Base-by-base conservation (phyloP, 2,113 vertebrate genomes). In the Gopherus evgoodei region DNA sequence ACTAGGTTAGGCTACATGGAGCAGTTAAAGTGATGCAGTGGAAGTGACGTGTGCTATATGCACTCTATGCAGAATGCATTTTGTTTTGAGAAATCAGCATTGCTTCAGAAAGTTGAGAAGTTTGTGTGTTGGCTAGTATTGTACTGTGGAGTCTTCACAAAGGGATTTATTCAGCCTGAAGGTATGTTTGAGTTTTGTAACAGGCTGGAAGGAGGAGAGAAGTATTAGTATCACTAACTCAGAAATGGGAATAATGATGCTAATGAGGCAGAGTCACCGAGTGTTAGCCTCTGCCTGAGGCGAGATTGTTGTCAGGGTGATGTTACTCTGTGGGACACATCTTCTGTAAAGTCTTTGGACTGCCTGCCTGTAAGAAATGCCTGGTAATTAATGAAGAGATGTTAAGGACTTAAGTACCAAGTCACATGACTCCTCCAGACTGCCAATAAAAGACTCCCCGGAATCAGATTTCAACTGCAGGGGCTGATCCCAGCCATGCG, bases 381-480 rank as follows among this genome's bases (percentile, higher is more conserved):
- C 22, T n/a, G 56, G 54, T 84, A 88, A 50, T 79, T 29, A 8
- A 44, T 31, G n/a, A 38, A 53, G 80, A 91, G 50, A 85, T 50
- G 85, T 75, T 24, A 87, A 84, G 54, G 85, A 65, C 56, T 88
- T 62, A 52, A 69, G 50, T 50, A 53, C 42, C 9, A 65, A 16
- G 93, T 98, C 98, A 99, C 97, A 90, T 99, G 98, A 98, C 95
- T 88, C 16, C 38, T 35, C 35, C 35, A 2, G 65, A 62, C 90
- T 81, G 83, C 98, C 98, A 98, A 98, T 98, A 44, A 81, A 88
- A 97, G 94, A 81, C 90, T 53, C 96, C 62, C n/a, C 44, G n/a
- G 89, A 96, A 97, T 98, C 98, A 97, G 98, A 98, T 98, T 98
- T 98, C 98, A 98, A 95, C 92, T 93, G 8, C 54, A 72, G 81